A percentile compares a stretch with the other conserved stretches of the same genome.
These are phyloP conservation scores for Oasisia sp. DNA, from an alignment of 2,888 invertebrate species.

Conservation along the genomic window DNA sequence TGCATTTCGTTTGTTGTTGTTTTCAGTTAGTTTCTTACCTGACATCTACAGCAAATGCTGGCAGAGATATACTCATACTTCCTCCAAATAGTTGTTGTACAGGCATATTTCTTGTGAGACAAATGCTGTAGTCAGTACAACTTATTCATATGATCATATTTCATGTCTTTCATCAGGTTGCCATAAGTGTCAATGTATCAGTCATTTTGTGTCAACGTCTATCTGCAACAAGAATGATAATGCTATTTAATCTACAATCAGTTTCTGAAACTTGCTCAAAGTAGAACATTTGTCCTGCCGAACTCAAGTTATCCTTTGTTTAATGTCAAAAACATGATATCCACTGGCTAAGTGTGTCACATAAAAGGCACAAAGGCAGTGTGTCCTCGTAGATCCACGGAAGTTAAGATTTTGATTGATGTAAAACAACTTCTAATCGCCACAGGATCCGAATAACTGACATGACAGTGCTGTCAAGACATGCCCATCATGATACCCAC, in stretches of 20 bases:
- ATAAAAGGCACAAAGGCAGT: too few species aligned
- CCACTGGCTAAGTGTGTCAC: too few species aligned
- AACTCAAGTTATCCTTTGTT: neutral
- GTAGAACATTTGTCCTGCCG: neutral
- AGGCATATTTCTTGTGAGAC: neutral
- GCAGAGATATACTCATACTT: slow-evolving; percentile 49
- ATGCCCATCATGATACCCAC: too few species aligned
- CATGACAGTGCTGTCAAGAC: too few species aligned
- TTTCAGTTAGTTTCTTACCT: slow-evolving; percentile 43
- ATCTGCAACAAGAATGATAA: neutral
- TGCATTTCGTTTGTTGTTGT: neutral
- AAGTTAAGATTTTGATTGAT: too few species aligned
- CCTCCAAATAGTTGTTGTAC: slow-evolving; percentile 47
- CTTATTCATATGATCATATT: neutral
- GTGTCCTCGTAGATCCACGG: too few species aligned
- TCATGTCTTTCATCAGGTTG: neutral
- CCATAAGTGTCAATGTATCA: too few species aligned
- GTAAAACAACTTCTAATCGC: too few species aligned
- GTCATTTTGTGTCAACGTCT: neutral
- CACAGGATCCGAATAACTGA: too few species aligned
- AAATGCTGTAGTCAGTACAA: neutral
- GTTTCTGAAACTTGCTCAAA: neutral
- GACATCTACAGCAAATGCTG: slow-evolving; percentile 49
- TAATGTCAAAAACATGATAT: neutral
- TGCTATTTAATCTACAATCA: neutral